Percentiles rank a stretch among this genome's conserved stretches.
These are phyloP conservation scores for Formica selysi DNA, from an alignment of 1,140 invertebrate species.

Conservation along the genomic window DNA sequence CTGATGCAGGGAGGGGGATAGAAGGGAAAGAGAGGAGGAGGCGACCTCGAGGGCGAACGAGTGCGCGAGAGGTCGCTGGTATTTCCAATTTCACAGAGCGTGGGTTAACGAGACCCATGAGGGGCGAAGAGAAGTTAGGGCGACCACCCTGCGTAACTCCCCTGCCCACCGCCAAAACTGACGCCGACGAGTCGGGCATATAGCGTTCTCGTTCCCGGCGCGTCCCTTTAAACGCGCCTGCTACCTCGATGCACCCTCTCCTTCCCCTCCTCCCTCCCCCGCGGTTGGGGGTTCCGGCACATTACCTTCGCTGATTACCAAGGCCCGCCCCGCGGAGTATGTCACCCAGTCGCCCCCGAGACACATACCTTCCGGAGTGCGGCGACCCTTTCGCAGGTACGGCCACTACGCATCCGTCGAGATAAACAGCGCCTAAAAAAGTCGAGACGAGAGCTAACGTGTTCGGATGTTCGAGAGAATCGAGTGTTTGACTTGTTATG, in stretches of 20 bases:
- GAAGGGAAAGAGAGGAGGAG: not conserved
- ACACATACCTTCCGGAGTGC: slow-evolving; percentile 77
- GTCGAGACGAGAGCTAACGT: slow-evolving; percentile 41
- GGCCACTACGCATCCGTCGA: slow-evolving; percentile 22
- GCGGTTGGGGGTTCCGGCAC: slow-evolving; percentile 80
- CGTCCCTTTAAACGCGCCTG: slow-evolving; percentile 76
- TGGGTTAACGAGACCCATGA: slow-evolving; percentile 84
- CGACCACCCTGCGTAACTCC: slow-evolving; percentile 70
- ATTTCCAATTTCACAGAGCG: slow-evolving; percentile 86
- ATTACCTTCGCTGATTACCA: slow-evolving; percentile 85
- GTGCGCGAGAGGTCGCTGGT: slow-evolving; percentile 71
- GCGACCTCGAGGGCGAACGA: slow-evolving; percentile 36
- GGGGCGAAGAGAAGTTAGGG: slow-evolving; percentile 78
- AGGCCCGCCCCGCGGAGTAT: slow-evolving; percentile 80
- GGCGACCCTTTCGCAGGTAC: slow-evolving; percentile 58
- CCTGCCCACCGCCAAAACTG: slow-evolving; percentile 58
- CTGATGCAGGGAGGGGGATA: too few species aligned
- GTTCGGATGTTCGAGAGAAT: not conserved
- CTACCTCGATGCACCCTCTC: slow-evolving; percentile 52
- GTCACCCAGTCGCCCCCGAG: slow-evolving; percentile 83
- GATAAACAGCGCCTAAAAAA: slow-evolving; percentile 46
- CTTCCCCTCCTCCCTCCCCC: not conserved
- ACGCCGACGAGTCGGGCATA: slow-evolving; percentile 58
- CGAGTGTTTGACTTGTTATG: not conserved
- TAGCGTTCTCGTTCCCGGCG: slow-evolving; percentile 34